Evolutionary conservation across 2,797 vertebrate genomes (phyloP).

Genomic region (Champsocephalus gunnari): DNA sequence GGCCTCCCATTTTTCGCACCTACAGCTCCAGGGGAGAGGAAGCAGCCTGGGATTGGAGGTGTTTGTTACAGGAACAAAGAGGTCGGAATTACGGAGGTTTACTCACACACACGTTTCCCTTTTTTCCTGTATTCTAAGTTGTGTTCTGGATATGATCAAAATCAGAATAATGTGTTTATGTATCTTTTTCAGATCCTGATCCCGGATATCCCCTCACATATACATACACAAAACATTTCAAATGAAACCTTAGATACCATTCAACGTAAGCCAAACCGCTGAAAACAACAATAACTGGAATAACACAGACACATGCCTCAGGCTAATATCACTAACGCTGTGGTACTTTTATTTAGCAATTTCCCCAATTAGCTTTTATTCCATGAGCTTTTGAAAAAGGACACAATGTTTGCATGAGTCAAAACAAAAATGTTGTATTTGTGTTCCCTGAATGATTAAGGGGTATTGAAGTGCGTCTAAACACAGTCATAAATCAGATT

Average conservation of each 20-base stretch:
- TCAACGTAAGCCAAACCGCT: constrained; percentile 55
- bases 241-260: constrained; percentile 55
- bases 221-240: constrained; percentile 66
- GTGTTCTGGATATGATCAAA: constrained; percentile 57
- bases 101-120: constrained; percentile 9
- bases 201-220: constrained; percentile 44
- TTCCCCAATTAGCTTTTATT: constrained; percentile 30
- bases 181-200: constrained; percentile 54
- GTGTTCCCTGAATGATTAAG: constrained; percentile 52
- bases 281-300: constrained; percentile 56
- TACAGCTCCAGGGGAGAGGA: constrained; percentile 46
- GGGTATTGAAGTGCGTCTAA: constrained; percentile 35
- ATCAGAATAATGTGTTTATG: constrained; percentile 55
- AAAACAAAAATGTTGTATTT: constrained; percentile 43
- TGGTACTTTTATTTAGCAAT: constrained; percentile 42
- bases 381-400: constrained; percentile 51
- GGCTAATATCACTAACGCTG: constrained; percentile 62
- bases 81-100: constrained; percentile 14
- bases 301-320: constrained; percentile 54
- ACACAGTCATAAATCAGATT: constrained; percentile 29
- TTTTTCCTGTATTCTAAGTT: constrained; percentile 11
- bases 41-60: constrained; percentile 61
- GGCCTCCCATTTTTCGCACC: constrained; percentile 61
- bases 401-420: constrained; percentile 53
- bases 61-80: constrained; percentile 56